Base-by-base conservation (phyloP, 2,113 vertebrate species). In the Forbesichthys papilliferus region DNA sequence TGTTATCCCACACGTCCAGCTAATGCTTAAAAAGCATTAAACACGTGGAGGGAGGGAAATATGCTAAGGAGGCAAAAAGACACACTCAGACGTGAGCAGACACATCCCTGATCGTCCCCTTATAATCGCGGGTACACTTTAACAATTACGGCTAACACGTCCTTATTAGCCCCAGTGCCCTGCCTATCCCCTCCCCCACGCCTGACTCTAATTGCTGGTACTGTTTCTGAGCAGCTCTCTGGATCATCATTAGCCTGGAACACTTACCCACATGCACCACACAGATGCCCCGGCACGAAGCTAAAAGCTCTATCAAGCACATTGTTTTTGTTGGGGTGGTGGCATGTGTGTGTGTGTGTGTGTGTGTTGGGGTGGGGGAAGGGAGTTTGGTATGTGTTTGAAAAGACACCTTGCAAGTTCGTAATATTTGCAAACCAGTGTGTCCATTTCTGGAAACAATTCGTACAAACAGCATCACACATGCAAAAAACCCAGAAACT, bases 121-220 rank as follows among this genome's bases (percentile, higher is more conserved):
- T 75, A 27, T 90, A 91, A 88, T 90, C 78, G 67, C 82, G 68
- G 85, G 69, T 88, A 86, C 90, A 88, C 89, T 89, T 88, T 74
- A 84, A 90, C 87, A 91, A 91, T 91, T 89, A 87, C 86, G 34
- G 80, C 85, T 88, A 90, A 89, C 90, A 87, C 84, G 86, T 90
- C 82, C 86, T 86, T 89, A 88, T 90, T 91, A 89, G 83, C 90
- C 90, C 78, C 78, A 61, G 76, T 78, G 90, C 87, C 86, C 88
- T 88, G 82, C 77, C 85, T 27, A 27, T 27, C 82, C 82, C 87
- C 85, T 84, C 79, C 81, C 77, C 84, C 79, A 87, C 83, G 80
- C 81, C 73, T 63, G 74, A 61, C 77, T 84, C 84, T 91, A 90
- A 90, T 91, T 88, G 86, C 79, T 55, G 68, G 74, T 74, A 76